Conservation (phyloP, 2,113 vertebrate species). For the Aramus guarauna region DNA sequence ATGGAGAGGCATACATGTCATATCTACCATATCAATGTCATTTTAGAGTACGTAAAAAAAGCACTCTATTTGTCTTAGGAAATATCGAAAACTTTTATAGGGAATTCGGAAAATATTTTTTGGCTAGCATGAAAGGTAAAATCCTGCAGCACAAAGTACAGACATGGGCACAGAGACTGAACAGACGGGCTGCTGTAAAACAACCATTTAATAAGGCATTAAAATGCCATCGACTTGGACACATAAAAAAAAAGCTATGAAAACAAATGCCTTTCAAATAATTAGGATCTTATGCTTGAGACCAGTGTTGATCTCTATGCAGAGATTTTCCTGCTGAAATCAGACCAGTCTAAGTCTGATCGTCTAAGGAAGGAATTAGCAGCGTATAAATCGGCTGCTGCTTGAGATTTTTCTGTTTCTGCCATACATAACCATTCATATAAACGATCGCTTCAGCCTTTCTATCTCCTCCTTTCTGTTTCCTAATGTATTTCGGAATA, state of each 20-base stretch:
- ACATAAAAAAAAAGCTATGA: slow-evolving; percentile 73
- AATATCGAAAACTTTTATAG: slow-evolving; percentile 71
- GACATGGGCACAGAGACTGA: slow-evolving; percentile 70
- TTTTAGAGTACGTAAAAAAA: slow-evolving; percentile 47
- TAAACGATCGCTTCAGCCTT: not conserved
- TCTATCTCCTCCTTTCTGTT: not conserved
- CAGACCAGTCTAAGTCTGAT: slow-evolving; percentile 47
- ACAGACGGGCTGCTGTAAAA: slow-evolving; percentile 80
- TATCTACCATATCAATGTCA: slow-evolving; percentile 49
- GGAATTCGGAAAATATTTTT: slow-evolving; percentile 77
- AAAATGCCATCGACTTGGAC: slow-evolving; percentile 82
- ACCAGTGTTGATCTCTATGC: slow-evolving; percentile 64
- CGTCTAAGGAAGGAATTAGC: slow-evolving; percentile 38
- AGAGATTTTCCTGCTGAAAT: slow-evolving; percentile 70
- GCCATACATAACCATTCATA: not conserved
- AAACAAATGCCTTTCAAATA: slow-evolving; percentile 84
- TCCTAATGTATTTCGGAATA: not conserved
- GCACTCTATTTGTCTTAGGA: slow-evolving; percentile 74
- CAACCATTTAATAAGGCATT: slow-evolving; percentile 81
- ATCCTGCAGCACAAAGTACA: slow-evolving; percentile 72
- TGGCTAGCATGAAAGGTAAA: slow-evolving; percentile 70
- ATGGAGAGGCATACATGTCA: not conserved
- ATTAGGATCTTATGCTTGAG: slow-evolving; percentile 81
- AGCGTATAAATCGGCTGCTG: slow-evolving; percentile 50
- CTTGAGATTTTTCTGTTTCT: not conserved